Evolutionary conservation across 2,888 invertebrate genomes (phyloP).

Genomic region (Apamea crenata): DNA sequence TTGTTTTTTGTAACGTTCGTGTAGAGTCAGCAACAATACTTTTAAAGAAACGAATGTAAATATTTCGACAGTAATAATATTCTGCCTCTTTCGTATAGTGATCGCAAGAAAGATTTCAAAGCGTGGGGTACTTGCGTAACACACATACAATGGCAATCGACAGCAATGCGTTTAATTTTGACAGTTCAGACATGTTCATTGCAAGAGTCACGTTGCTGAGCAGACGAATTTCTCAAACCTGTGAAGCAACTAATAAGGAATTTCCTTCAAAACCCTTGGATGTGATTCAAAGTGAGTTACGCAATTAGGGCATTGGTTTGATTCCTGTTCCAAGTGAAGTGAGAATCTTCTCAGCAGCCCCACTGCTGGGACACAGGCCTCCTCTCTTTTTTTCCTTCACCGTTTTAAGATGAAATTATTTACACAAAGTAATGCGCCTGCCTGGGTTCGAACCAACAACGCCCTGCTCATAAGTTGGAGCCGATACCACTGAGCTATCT

Average conservation of each 20-base stretch:
- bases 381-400: no score
- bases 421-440: no score
- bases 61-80: neutral
- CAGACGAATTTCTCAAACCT: no score
- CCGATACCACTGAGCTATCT: neutral
- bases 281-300: neutral
- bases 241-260: neutral
- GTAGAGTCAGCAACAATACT: constrained; percentile 31
- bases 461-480: no score
- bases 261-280: neutral
- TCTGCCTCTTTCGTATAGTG: neutral
- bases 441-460: no score
- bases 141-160: neutral
- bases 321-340: neutral
- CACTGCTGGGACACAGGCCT: no score
- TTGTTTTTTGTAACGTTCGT: constrained; percentile 18
- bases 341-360: neutral
- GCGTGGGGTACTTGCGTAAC: neutral
- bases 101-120: neutral
- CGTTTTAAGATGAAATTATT: no score
- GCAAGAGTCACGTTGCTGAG: no score
- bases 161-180: no score
- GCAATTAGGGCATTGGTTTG: neutral
- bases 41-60: neutral
- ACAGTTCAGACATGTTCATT: no score